A percentile compares a stretch with the other conserved stretches of the same genome.
Conservation (phyloP, 2,888 invertebrate genomes). For the Catotricha subobsoleta region DNA sequence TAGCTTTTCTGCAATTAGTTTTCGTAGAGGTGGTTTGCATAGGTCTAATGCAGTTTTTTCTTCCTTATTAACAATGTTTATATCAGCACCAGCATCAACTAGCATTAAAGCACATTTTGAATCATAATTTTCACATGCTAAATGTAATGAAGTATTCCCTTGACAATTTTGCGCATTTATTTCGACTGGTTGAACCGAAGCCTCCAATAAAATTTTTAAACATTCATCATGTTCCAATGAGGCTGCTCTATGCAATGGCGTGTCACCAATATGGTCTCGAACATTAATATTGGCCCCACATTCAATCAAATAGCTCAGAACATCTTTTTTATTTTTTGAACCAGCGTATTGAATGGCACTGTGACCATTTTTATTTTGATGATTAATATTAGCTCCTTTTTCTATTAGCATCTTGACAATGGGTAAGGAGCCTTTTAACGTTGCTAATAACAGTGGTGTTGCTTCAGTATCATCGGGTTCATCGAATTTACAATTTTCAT, state of each 20-base stretch:
- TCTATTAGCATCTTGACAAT: constrained; percentile 8
- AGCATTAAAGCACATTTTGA: constrained; percentile 7
- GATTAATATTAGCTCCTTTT: constrained; percentile 10
- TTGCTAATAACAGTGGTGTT: constrained; percentile 10
- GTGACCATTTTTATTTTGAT: constrained; percentile 10
- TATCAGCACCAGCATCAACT: constrained; percentile 9
- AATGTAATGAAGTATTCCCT: constrained; percentile 10
- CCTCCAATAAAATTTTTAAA: constrained; percentile 6
- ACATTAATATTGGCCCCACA: constrained; percentile 9
- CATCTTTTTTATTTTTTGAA: constrained; percentile 9
- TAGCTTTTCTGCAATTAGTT: constrained; percentile 5
- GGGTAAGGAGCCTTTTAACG: constrained; percentile 9
- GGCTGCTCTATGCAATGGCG: constrained; percentile 9
- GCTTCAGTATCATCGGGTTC: constrained; percentile 8
- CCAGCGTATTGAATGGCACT: constrained; percentile 10
- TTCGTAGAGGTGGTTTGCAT: constrained; percentile 9
- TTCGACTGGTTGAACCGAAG: constrained; percentile 3
- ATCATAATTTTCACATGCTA: constrained; percentile 11
- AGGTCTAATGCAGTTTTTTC: constrained; percentile 9
- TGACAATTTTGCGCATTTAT: constrained; percentile 7
- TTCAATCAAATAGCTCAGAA: constrained; percentile 9
- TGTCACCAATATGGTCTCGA: constrained; percentile 8
- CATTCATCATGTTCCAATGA: constrained; percentile 8
- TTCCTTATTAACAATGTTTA: constrained; percentile 9
- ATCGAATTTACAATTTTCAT: constrained; percentile 6